Evolutionary conservation across 2,888 invertebrate species (phyloP).

Genomic region (Coleophora flavipennella): DNA sequence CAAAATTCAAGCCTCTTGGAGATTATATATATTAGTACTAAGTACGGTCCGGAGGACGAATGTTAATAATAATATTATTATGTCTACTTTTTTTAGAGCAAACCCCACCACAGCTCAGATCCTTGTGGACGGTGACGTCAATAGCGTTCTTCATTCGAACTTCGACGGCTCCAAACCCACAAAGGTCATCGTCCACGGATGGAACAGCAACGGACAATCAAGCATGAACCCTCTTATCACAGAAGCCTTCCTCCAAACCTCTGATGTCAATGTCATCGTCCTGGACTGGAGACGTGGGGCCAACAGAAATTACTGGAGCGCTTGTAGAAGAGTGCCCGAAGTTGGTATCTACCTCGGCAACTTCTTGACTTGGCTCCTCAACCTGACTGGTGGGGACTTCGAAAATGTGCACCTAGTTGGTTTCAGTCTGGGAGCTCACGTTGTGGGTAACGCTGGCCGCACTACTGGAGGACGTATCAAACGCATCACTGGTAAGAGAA

Average conservation of each 20-base stretch:
- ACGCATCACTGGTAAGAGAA: conserved; percentile 29
- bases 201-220: conserved; percentile 39
- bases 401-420: conserved; percentile 38
- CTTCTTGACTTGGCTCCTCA: conserved; percentile 32
- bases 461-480: conserved; percentile 17
- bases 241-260: conserved; percentile 24
- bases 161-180: conserved; percentile 27
- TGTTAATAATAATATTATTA: neutral
- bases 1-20: neutral
- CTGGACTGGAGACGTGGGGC: conserved; percentile 33
- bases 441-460: conserved; percentile 37
- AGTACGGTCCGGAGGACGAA: neutral
- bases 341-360: conserved; percentile 24
- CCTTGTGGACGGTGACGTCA: conserved; percentile 34
- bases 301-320: conserved; percentile 10
- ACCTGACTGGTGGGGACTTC: conserved; percentile 30
- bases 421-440: conserved; percentile 45
- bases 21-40: neutral
- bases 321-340: conserved; percentile 17
- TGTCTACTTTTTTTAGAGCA: conserved; percentile 15
- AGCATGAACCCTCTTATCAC: conserved; percentile 29
- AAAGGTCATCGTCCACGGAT: conserved; percentile 47
- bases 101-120: conserved; percentile 38
- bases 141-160: conserved; percentile 36
- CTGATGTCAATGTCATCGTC: conserved; percentile 34